Evolutionary conservation across 1,140 invertebrate genomes (phyloP), one percentile per base, ranked within the genome.

Genomic region (Melitaea cinxia): DNA sequence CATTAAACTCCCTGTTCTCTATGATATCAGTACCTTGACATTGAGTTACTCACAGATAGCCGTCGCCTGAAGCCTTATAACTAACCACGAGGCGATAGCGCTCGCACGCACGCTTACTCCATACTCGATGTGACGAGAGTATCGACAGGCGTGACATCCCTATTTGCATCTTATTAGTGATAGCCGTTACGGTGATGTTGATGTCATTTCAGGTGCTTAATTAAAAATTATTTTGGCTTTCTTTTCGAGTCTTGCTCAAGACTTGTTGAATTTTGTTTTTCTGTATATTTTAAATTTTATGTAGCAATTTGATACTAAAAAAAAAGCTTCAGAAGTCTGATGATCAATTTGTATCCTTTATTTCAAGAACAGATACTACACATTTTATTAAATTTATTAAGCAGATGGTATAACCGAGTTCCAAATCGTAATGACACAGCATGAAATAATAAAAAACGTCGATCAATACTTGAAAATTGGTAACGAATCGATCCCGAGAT

Each of bases 401-500:
- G 30, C 30, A 47, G 52, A 61, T 60, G 57, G 0, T 53, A 15
- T 9, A 4, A 15, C 3, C n/a, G 4, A 12, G 1, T 15, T 12
- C 12, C 5, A 3, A 3, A 10, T 19, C 21, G 17, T 54, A 55
- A 72, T 65, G 57, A 45, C 37, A 47, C 7, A 42, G 30, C 53
- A 71, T 39, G 9, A 59, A 66, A 42, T 24, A 3, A 14, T n/a
- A 37, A 70, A 73, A 66, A 70, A 68, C 24, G 15, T n/a, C 65
- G 47, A 58, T 45, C 39, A 21, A 39, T 42, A 19, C 45, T 35
- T 39, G 19, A 28, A 45, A 65, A 69, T 67, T 57, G 33, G 54
- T 70, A 64, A 68, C 52, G 66, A 75, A 68, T 68, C 70, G 71
- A 77, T 65, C 65, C n/a, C n/a, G n/a, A n/a, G n/a, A 26, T 6